These are phyloP conservation scores for Bugula neritina DNA, from an alignment of 2,888 invertebrate species.

Conservation along the genomic window DNA sequence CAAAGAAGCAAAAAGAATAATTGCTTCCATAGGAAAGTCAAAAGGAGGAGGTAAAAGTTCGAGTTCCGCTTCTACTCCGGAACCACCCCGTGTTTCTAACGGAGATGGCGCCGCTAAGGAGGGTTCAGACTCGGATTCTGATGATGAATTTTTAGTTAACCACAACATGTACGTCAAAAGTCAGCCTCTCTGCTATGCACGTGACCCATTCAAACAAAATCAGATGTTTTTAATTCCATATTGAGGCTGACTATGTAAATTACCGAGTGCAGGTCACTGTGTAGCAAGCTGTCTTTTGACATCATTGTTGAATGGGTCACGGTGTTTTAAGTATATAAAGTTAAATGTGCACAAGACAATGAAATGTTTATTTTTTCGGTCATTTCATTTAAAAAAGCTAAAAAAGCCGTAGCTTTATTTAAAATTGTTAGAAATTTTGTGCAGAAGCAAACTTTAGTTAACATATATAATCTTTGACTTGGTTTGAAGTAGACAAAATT, in stretches of 20 bases:
- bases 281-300: background rate
- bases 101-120: background rate
- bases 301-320: background rate
- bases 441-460: no score
- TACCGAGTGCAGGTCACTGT: background rate
- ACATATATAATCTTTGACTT: no score
- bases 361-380: no score
- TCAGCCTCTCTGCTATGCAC: slow-evolving; percentile 10
- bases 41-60: slow-evolving; percentile 6
- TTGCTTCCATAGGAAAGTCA: background rate
- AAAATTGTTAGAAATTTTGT: no score
- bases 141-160: background rate
- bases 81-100: background rate
- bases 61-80: background rate
- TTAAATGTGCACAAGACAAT: no score
- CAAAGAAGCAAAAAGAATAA: slow-evolving; percentile 21
- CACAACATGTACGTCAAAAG: slow-evolving; percentile 21
- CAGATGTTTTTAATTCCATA: background rate
- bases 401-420: no score
- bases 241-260: background rate
- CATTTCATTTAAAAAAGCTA: no score
- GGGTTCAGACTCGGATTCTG: slow-evolving; percentile 7
- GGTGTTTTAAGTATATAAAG: no score
- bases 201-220: slow-evolving; percentile 15
- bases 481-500: no score